These are phyloP conservation scores for Neuroterus valhalla DNA, from an alignment of 1,140 invertebrate species.

Conservation along the genomic window DNA sequence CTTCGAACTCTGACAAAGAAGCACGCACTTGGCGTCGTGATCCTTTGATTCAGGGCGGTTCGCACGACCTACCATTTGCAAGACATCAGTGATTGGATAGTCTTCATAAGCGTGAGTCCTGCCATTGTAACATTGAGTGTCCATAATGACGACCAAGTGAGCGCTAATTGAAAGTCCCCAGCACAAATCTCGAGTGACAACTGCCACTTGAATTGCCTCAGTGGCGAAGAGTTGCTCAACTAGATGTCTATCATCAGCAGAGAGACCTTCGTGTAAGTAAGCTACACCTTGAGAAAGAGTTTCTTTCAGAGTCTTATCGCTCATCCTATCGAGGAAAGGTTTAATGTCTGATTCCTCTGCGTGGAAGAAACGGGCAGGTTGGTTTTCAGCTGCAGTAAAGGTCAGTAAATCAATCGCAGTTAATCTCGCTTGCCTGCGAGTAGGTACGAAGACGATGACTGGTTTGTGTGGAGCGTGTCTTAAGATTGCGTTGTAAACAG, in stretches of 20 bases:
- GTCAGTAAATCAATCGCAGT: slow-evolving; percentile 97
- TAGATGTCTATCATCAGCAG: slow-evolving; percentile 86
- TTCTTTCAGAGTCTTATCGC: slow-evolving; percentile 92
- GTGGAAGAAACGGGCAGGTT: slow-evolving; percentile 91
- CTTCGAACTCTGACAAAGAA: slow-evolving; percentile 98
- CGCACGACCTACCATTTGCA: slow-evolving; percentile 97
- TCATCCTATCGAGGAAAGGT: slow-evolving; percentile 90
- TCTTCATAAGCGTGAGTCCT: slow-evolving; percentile 96
- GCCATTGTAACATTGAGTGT: slow-evolving; percentile 98
- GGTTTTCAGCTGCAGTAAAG: slow-evolving; percentile 91
- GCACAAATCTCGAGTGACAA: slow-evolving; percentile 92
- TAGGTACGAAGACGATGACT: slow-evolving; percentile 97
- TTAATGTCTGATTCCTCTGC: slow-evolving; percentile 90
- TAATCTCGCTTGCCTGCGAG: slow-evolving; percentile 92
- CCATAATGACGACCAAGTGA: slow-evolving; percentile 97
- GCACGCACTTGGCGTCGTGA: slow-evolving; percentile 95
- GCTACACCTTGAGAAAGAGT: slow-evolving; percentile 95
- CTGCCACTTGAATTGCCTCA: slow-evolving; percentile 95
- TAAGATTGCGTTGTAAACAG: slow-evolving; percentile 95
- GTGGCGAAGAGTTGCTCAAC: slow-evolving; percentile 95
- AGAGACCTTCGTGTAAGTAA: slow-evolving; percentile 97
- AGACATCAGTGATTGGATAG: slow-evolving; percentile 96
- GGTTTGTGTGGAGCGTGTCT: slow-evolving; percentile 92
- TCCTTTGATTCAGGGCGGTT: slow-evolving; percentile 90
- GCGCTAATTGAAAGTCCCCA: slow-evolving; percentile 93